Percentiles rank a stretch among this genome's conserved stretches.
These are phyloP conservation scores for Drosophila nebulosa DNA, from an alignment of 1,140 invertebrate species.

Conservation along the genomic window DNA sequence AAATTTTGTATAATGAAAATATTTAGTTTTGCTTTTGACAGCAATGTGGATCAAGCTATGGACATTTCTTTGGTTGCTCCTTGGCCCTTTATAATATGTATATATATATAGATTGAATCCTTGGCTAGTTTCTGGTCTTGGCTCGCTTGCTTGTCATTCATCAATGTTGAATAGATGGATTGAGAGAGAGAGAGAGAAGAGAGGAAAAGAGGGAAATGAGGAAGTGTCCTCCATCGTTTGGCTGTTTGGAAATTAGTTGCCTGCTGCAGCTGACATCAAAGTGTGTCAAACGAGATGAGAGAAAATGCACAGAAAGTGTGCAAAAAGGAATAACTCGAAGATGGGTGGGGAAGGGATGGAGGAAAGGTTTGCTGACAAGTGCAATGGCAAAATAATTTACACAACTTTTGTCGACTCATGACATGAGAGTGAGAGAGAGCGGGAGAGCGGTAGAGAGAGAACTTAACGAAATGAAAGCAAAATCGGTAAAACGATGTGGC, in stretches of 20 bases:
- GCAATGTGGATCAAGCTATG: not conserved
- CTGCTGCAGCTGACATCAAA: constrained; percentile 68
- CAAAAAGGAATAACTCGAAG: not conserved
- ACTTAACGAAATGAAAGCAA: not conserved
- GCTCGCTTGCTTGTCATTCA: constrained; percentile 41
- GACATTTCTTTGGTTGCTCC: constrained; percentile 11
- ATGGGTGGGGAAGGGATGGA: not conserved
- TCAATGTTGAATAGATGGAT: constrained; percentile 35
- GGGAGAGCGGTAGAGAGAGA: not conserved
- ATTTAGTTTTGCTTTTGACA: constrained; percentile 11
- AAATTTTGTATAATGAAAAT: constrained; percentile 9
- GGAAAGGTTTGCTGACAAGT: constrained; percentile 20
- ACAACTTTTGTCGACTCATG: constrained; percentile 69
- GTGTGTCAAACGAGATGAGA: constrained; percentile 59
- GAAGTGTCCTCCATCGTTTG: constrained; percentile 7
- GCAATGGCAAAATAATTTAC: constrained; percentile 69
- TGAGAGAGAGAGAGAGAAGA: too few relatives aligned
- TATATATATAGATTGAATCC: not conserved
- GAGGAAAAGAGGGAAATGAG: not conserved
- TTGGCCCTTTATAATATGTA: not conserved
- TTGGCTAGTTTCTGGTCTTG: constrained; percentile 16
- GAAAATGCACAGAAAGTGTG: constrained; percentile 12
- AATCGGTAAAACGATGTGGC: constrained; percentile 14
- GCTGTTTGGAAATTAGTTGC: constrained; percentile 60
- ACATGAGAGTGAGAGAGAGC: not conserved